Percentiles rank a stretch among this genome's conserved stretches.
Evolutionary conservation across 2,113 vertebrate species (phyloP).

Genomic region (Centropus unirufus): DNA sequence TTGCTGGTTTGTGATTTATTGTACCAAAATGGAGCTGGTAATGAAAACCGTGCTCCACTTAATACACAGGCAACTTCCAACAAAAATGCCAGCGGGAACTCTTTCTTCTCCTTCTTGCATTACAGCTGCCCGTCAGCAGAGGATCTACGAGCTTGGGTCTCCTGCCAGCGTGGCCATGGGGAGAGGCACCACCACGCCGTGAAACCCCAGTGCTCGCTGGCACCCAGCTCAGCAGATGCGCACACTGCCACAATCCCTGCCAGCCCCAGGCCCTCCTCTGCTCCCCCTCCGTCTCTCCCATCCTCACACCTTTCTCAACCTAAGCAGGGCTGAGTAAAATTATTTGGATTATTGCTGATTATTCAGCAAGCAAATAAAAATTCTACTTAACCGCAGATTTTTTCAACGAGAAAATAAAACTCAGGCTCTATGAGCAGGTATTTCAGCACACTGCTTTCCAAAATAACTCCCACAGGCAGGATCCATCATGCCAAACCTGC

Average conservation of each 20-base stretch:
- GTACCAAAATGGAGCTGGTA: constrained; percentile 22
- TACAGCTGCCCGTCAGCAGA: background rate
- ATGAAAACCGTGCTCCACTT: constrained; percentile 48
- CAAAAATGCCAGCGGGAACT: constrained; percentile 44
- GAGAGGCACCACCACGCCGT: background rate
- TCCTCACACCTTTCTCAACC: background rate
- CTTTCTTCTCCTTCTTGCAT: background rate
- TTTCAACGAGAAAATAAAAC: background rate
- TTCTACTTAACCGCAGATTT: background rate
- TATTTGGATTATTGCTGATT: background rate
- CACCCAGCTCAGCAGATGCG: fast-evolving
- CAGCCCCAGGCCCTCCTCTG: background rate
- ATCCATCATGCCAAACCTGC: fast-evolving
- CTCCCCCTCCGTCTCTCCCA: background rate
- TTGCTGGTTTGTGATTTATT: constrained; percentile 40
- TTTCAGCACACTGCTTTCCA: fast-evolving
- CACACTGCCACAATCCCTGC: fast-evolving
- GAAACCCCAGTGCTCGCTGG: background rate
- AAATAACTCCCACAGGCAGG: fast-evolving
- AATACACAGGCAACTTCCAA: constrained; percentile 11
- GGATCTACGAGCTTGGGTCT: background rate
- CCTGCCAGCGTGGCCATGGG: background rate
- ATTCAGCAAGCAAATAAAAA: background rate
- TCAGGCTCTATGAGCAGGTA: fast-evolving
- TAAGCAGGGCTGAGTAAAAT: background rate